Base-by-base conservation (phyloP, 2,888 invertebrate species). In the Scelioninae gen. 1 region DNA sequence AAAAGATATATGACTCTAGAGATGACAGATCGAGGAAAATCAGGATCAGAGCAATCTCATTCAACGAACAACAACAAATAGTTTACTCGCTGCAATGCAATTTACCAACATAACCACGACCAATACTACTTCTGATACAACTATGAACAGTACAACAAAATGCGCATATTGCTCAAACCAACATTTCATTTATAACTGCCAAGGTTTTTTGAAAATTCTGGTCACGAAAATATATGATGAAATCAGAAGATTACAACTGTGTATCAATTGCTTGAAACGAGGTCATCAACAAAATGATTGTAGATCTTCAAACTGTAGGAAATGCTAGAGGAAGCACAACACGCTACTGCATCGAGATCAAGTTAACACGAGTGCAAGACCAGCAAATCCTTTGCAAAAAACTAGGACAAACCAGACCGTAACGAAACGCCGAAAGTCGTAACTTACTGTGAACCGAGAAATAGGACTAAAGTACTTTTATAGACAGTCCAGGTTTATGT, bases 131-230 rank as follows among this genome's bases (percentile, higher is more conserved):
- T 11, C 8, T 5, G 8, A 32, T 32, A 0, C 13, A 32, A 8
- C 10, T 60, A 8, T 40, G 62, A 85, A 87, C 31, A 32, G 47
- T 47, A 45, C 13, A 32, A 8, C 32, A 32, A 62, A 32, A 47
- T n/a, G 58, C 45, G 15, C 13, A n/a, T n/a, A n/a, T n/a, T n/a
- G n/a, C n/a, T n/a, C n/a, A n/a, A n/a, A n/a, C n/a, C n/a, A n/a
- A n/a, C n/a, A n/a, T n/a, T n/a, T n/a, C 4, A 23, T 23, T 2
- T 23, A 23, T 23, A 23, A 23, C 2, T 23, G 23, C 4, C 2
- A 23, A 23, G 4, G 23, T 23, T 23, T 23, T 23, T 23, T 23
- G 23, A 23, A 23, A 23, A 1, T 23, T 23, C 23, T 4, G 1
- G 5, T 13, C 10, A 6, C 49, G 8, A 16, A 62, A 3, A 43